phyloP scores from a whole-genome alignment of 2,797 vertebrate species.

The Zalophus californianus region DNA sequence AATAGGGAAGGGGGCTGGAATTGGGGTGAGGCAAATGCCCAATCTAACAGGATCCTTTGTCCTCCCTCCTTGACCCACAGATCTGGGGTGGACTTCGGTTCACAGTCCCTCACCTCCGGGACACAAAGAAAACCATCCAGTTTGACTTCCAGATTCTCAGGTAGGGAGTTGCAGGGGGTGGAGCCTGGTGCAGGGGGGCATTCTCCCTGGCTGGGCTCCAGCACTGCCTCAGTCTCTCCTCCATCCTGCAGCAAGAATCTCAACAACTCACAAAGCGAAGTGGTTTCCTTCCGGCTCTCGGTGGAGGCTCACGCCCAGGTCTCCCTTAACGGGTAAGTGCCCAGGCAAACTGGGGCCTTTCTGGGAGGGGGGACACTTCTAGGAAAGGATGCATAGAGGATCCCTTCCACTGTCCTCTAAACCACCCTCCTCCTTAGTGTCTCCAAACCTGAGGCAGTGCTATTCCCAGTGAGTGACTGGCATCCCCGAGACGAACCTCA shows the following conservation, averaged over 20 bases:
- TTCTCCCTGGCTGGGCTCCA: not conserved
- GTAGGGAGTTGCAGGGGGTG: conserved; percentile 81
- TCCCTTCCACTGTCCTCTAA: conserved; percentile 39
- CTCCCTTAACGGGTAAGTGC: conserved; percentile 93
- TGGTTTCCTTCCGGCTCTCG: conserved; percentile 90
- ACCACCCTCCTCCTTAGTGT: conserved; percentile 86
- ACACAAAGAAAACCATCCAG: conserved; percentile 92
- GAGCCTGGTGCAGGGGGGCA: too few species aligned
- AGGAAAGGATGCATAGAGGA: not conserved
- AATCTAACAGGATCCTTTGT: not conserved
- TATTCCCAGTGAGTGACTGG: conserved; percentile 92
- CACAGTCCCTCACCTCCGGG: conserved; percentile 92
- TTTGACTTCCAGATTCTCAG: conserved; percentile 97
- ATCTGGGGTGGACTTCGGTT: conserved; percentile 95
- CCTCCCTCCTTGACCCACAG: conserved; percentile 83
- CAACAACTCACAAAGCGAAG: conserved; percentile 96
- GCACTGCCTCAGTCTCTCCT: not conserved
- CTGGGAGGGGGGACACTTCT: not conserved
- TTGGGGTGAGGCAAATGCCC: rapidly evolving
- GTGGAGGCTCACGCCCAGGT: conserved; percentile 92
- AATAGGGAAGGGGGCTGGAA: not conserved
- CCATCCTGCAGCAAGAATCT: conserved; percentile 93
- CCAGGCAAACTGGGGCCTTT: not conserved
- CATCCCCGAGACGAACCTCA: conserved; percentile 87
- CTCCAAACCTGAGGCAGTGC: conserved; percentile 94